phyloP scores from a whole-genome alignment of 2,113 vertebrate genomes.

The Nettapus auritus region DNA sequence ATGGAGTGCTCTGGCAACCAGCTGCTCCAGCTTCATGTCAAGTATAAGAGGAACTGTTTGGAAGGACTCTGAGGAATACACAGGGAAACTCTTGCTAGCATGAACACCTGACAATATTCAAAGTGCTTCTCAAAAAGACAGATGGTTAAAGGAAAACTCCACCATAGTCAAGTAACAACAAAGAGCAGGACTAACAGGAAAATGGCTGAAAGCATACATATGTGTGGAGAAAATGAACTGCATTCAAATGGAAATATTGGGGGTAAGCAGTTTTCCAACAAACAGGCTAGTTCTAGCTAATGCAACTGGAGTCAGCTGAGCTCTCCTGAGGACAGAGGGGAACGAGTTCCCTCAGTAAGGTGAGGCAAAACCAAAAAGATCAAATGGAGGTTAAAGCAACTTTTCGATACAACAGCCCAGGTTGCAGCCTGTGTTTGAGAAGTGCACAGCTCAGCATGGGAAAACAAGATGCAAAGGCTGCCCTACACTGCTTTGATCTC shows the following conservation, averaged over 20 bases:
- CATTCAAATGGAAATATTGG: conserved; percentile 9
- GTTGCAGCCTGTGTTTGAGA: background rate
- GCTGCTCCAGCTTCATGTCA: background rate
- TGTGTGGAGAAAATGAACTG: conserved; percentile 31
- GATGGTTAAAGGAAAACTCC: background rate
- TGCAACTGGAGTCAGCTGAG: background rate
- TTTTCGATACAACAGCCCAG: accelerated
- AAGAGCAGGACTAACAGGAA: background rate
- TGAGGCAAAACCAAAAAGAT: background rate
- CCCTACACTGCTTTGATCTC: background rate
- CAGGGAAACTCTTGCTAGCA: background rate
- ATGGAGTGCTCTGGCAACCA: conserved; percentile 34
- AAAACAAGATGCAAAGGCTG: background rate
- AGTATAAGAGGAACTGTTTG: background rate
- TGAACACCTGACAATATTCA: background rate
- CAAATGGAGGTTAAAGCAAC: background rate
- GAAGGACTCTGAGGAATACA: background rate
- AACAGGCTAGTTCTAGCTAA: background rate
- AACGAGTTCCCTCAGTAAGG: background rate
- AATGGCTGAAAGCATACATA: conserved; percentile 15
- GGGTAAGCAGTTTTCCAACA: background rate
- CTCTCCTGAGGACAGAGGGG: background rate
- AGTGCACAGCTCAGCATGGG: background rate
- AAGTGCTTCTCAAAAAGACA: conserved; percentile 17
- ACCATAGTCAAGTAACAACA: background rate